A percentile compares a stretch with the other conserved stretches of the same genome.
Conservation (phyloP, 2,113 vertebrate species). For the Bombycilla garrulus region DNA sequence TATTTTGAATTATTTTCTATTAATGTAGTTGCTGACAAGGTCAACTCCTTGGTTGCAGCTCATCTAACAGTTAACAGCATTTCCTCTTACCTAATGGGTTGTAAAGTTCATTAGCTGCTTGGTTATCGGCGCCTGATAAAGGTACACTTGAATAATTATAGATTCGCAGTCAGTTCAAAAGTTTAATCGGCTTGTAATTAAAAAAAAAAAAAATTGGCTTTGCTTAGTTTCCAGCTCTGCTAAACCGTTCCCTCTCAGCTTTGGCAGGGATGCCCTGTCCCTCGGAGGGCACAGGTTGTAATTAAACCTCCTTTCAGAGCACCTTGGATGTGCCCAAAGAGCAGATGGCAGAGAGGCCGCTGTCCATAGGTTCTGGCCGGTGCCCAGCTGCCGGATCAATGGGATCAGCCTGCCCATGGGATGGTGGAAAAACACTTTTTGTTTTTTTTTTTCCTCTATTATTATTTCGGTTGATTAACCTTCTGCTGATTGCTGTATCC, state of each 20-base stretch:
- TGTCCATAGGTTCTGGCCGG: neutral
- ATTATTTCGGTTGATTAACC: neutral
- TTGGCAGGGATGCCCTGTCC: neutral
- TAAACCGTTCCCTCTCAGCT: neutral
- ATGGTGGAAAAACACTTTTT: neutral
- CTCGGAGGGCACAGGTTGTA: neutral
- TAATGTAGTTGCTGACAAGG: neutral
- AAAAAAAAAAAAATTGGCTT: neutral
- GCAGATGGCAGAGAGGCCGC: neutral
- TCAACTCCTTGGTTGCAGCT: neutral
- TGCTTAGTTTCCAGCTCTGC: neutral
- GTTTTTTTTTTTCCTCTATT: fast-evolving
- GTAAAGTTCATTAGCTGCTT: neutral
- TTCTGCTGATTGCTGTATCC: neutral
- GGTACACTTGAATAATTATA: neutral
- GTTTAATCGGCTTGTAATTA: neutral
- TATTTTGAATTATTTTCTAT: neutral
- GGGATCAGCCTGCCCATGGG: neutral
- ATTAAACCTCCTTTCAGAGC: neutral
- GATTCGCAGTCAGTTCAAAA: neutral
- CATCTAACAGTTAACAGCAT: neutral
- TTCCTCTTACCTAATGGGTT: neutral
- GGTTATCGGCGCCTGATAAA: neutral
- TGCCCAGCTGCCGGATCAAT: neutral
- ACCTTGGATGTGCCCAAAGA: fast-evolving